Evolutionary conservation across 2,888 invertebrate genomes (phyloP).

Genomic region (Troides helena): DNA sequence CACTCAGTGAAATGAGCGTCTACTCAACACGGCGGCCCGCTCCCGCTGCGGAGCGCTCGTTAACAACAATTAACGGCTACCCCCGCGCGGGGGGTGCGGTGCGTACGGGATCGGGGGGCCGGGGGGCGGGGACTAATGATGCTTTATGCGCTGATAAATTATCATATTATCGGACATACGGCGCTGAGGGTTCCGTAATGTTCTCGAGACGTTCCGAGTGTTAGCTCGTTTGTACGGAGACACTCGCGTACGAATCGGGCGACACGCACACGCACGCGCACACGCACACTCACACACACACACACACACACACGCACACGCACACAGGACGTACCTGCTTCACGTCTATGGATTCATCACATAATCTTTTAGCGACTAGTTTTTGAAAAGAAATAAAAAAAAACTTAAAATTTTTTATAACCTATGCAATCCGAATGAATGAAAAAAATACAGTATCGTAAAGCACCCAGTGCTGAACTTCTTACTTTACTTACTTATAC

Average conservation of each 20-base stretch:
- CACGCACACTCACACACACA: background rate
- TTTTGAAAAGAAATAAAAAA: no score
- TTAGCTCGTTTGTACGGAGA: background rate
- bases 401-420: no score
- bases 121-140: constrained; percentile 49
- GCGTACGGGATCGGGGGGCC: constrained; percentile 13
- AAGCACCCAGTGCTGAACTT: no score
- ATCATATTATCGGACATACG: constrained; percentile 29
- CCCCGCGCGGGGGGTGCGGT: constrained; percentile 10
- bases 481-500: no score
- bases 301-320: background rate
- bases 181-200: constrained; percentile 19
- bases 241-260: background rate
- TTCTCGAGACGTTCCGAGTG: constrained; percentile 18
- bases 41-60: constrained; percentile 35
- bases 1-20: constrained; percentile 24
- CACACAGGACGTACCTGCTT: no score
- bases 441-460: no score
- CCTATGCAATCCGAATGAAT: no score
- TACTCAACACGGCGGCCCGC: constrained; percentile 26
- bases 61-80: constrained; percentile 48
- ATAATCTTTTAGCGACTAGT: no score
- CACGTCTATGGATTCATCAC: no score
- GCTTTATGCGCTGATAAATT: constrained; percentile 58
- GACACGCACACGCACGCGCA: background rate